phyloP scores from a whole-genome alignment of 2,888 invertebrate genomes.

The Toxonevra muliebris region DNA sequence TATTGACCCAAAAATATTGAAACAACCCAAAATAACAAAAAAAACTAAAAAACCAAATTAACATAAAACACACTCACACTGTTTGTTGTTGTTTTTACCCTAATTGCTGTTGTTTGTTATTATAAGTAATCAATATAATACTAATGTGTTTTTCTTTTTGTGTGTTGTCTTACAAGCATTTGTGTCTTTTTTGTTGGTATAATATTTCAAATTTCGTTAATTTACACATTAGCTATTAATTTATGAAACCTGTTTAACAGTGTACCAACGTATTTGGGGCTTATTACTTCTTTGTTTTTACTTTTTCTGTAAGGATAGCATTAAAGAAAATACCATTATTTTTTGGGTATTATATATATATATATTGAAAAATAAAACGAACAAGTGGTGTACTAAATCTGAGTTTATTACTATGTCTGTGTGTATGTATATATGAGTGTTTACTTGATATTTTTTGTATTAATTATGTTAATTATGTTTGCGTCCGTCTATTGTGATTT shows the following conservation, averaged over 20 bases:
- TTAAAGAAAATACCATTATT: too few relatives aligned
- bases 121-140: not conserved
- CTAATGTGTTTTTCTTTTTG: too few relatives aligned
- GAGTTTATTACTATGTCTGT: too few relatives aligned
- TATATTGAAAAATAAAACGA: too few relatives aligned
- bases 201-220: not conserved
- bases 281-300: too few relatives aligned
- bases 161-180: not conserved
- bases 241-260: too few relatives aligned
- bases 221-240: too few relatives aligned
- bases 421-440: too few relatives aligned
- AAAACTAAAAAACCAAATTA: slow-evolving; percentile 66
- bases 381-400: too few relatives aligned
- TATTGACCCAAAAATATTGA: slow-evolving; percentile 35
- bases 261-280: not conserved
- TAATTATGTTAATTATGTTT: not conserved
- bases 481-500: not conserved
- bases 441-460: too few relatives aligned
- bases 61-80: not conserved
- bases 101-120: slow-evolving; percentile 9
- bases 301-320: too few relatives aligned
- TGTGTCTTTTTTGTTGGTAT: not conserved
- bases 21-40: slow-evolving; percentile 56
- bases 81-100: slow-evolving; percentile 17
- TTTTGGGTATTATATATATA: too few relatives aligned